Base-by-base conservation (phyloP, 2,113 vertebrate species). In the Mirounga angustirostris region DNA sequence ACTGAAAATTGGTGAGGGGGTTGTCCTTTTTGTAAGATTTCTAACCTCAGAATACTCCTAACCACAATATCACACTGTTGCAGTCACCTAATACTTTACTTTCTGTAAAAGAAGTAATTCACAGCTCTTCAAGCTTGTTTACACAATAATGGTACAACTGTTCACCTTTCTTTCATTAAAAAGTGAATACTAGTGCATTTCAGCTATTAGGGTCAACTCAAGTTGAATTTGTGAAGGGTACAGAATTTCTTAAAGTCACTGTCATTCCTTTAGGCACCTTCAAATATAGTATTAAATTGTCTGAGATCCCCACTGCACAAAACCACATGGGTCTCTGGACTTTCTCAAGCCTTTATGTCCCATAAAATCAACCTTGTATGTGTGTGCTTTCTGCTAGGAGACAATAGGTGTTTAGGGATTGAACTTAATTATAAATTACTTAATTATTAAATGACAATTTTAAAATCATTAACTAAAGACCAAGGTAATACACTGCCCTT, bases 1-100 rank as follows among this genome's bases (percentile, higher is more conserved):
- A 82, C 7, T 56, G 61, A 74, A 96, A 92, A 96, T 73, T n/a
- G 65, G 33, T 8, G 95, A 40, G 93, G 59, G 7, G 10, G 36
- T 26, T 43, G 71, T 78, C 43, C 87, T 46, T 94, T 69, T 89
- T 28, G 89, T 85, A 97, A 91, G 22, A 90, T 96, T 96, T 92
- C 85, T 79, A 78, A 67, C 73, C 61, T 88, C 21, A 80, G 40
- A 96, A 59, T 12, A 74, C 52, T 13, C 54, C 58, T 95, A 95
- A 82, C 65, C 36, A 95, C 58, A 67, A 74, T 13, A 36, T 56
- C 86, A 84, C 61, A 0, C 3, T 87, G 18, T 40, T 76, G 56
- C 2, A 95, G 13, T 84, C 2, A 40, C 15, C 9, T 84, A 85
- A 94, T 96, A 79, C 26, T 96, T 91, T 84, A 67, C 36, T 71